Base-by-base conservation (phyloP, 2,797 vertebrate species). In the Phylloscopus collybita region DNA sequence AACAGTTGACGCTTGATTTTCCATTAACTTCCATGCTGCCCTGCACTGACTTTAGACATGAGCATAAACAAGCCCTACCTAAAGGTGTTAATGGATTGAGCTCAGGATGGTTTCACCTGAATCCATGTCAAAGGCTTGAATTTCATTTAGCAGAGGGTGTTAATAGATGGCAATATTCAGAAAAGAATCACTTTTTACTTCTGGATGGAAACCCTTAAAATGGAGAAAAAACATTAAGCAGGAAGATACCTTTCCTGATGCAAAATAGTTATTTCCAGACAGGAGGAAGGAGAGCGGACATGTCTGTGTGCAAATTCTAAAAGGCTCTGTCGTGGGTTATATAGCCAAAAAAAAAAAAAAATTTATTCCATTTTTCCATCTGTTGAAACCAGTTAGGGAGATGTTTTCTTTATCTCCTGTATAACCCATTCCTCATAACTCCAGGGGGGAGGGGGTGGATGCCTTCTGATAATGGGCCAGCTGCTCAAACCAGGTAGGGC, bases 21-120 rank as follows among this genome's bases (percentile, higher is more conserved):
- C 21, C 66, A 44, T 18, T 21, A 3, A 21, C 38, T 73, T 45
- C 65, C 72, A 6, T 0, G 0, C 8, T 65, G 32, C 32, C 51
- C 30, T 56, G 34, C 34, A 71, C 30, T 27, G 59, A 40, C 57
- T 71, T 62, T 21, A 50, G 56, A 54, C 44, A 26, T 12, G 6
- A 65, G 8, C 19, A n/a, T n/a, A 75, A 32, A 34, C 61, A 73
- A 84, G 45, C 22, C 50, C 29, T 61, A 76, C 66, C 57, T 53
- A 30, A 69, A 57, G 27, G 7, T 18, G 62, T 9, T 42, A 34
- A 21, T 64, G 7, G 13, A 64, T 3, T 44, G 59, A 70, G 34
- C 59, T 47, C 11, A 7, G 22, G 16, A 21, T 16, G 20, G 66
- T 51, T 85, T 79, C 59, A 69, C n/a, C 32, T 49, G 32, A 57